phyloP scores from a whole-genome alignment of 1,140 invertebrate species.

The Ericerus pela region DNA sequence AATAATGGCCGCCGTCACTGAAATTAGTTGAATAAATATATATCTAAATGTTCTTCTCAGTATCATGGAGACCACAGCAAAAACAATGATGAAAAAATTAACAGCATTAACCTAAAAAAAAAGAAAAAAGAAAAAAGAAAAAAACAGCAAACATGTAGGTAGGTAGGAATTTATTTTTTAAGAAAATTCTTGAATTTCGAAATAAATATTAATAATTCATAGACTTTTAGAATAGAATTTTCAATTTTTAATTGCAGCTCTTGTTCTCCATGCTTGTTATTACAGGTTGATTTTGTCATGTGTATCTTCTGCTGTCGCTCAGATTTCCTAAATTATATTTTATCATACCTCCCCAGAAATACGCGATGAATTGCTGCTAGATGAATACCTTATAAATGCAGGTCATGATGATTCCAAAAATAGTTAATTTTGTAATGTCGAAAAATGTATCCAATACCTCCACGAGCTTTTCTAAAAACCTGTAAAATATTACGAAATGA shows the following conservation, averaged over 20 bases:
- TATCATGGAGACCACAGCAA: constrained; percentile 57
- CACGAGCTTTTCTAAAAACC: background rate
- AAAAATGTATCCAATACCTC: background rate
- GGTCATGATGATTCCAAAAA: constrained; percentile 3
- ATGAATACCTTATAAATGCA: background rate
- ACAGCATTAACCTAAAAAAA: constrained; percentile 56
- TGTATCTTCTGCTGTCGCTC: too few relatives aligned
- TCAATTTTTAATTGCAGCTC: background rate
- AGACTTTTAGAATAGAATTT: background rate
- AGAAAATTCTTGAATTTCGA: background rate
- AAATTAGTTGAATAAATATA: constrained; percentile 57
- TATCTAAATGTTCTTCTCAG: constrained; percentile 48
- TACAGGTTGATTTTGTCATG: too few relatives aligned
- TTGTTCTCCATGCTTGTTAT: background rate
- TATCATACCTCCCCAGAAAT: background rate
- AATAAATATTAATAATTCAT: background rate
- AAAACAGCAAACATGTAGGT: background rate
- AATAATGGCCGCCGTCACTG: constrained; percentile 63
- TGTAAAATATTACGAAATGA: background rate
- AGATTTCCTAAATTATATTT: too few relatives aligned
- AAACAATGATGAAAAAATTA: constrained; percentile 63
- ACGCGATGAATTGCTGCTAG: background rate
- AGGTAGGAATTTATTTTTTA: background rate
- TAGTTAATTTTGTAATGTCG: background rate
- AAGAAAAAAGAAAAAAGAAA: constrained; percentile 16